A percentile compares a stretch with the other conserved stretches of the same genome.
These are phyloP conservation scores for Sinocyclocheilus rhinocerous DNA, from an alignment of 2,113 vertebrate species.

Conservation along the genomic window DNA sequence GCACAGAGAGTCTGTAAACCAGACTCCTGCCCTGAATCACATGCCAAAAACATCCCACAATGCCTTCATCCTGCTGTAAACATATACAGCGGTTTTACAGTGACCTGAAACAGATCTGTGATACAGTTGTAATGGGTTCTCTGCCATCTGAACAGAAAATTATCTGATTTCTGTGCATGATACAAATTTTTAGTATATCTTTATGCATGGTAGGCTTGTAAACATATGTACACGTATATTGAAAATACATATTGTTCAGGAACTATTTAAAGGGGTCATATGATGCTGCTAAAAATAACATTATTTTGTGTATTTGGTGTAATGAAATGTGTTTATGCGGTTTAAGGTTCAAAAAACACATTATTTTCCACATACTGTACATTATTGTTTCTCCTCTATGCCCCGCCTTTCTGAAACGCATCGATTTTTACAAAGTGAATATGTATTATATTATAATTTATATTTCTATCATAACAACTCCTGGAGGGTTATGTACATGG, in stretches of 20 bases:
- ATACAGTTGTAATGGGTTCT: neutral
- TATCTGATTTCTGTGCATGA: neutral
- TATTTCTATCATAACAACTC: neutral
- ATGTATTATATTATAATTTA: neutral
- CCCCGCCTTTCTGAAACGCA: too few species aligned
- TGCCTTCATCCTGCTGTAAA: neutral
- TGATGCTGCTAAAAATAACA: too few species aligned
- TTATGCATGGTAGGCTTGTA: neutral
- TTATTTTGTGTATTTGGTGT: too few species aligned
- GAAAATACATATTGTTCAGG: neutral
- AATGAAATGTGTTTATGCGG: too few species aligned
- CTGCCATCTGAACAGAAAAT: neutral
- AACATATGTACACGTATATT: neutral
- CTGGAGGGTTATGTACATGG: too few species aligned
- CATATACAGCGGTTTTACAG: neutral
- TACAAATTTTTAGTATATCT: neutral
- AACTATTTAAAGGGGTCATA: neutral
- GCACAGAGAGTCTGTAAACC: slow-evolving; percentile 25
- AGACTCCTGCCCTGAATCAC: neutral
- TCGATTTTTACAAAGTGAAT: too few species aligned
- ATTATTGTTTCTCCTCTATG: too few species aligned
- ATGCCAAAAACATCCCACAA: slow-evolving; percentile 8
- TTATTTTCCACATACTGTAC: too few species aligned
- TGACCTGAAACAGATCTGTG: neutral
- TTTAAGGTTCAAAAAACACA: too few species aligned